phyloP scores from a whole-genome alignment of 2,888 invertebrate genomes.

The Lepidocyrtoides sp. region DNA sequence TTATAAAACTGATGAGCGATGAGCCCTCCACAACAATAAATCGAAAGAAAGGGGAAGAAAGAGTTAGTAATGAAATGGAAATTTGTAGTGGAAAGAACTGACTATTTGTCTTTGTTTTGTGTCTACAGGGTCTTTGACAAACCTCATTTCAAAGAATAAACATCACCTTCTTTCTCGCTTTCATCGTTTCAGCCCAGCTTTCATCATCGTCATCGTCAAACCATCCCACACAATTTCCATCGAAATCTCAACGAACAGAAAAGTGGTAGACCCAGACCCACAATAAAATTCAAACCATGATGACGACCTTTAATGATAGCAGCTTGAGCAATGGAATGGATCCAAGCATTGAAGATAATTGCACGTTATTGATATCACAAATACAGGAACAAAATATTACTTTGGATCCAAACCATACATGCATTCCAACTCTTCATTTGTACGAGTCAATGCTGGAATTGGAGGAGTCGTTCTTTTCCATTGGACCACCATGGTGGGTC shows the following conservation, averaged over 20 bases:
- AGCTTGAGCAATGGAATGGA: not conserved
- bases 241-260: not conserved
- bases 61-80: constrained; percentile 23
- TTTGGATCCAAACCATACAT: constrained; percentile 58
- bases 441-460: constrained; percentile 29
- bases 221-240: constrained; percentile 16
- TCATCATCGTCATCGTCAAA: not conserved
- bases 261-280: not conserved
- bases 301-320: constrained; percentile 44
- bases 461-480: constrained; percentile 2
- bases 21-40: no score
- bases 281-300: constrained; percentile 14
- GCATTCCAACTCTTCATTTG: not conserved
- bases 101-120: constrained; percentile 54
- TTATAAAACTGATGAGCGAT: not conserved
- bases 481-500: constrained; percentile 66
- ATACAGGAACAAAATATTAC: constrained; percentile 10
- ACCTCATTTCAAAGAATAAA: constrained; percentile 43
- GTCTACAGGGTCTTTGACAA: constrained; percentile 57
- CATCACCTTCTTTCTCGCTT: not conserved
- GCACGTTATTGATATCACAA: not conserved
- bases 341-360: constrained; percentile 9
- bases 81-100: constrained; percentile 15
- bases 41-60: not conserved
- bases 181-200: not conserved